Conservation (phyloP, 2,888 invertebrate genomes). For the Calliphora vomitoria region DNA sequence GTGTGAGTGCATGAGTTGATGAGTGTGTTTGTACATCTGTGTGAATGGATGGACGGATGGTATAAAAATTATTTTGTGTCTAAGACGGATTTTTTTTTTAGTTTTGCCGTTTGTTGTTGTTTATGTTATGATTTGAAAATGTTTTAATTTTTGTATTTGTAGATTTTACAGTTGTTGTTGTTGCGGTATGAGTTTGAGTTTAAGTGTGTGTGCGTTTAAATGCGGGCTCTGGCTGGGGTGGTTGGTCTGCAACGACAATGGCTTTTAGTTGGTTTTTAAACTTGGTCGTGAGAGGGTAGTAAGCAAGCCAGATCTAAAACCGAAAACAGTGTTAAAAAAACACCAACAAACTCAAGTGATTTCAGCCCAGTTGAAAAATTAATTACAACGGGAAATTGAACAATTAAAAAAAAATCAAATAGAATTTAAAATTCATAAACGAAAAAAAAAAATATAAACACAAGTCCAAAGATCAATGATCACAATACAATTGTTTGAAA, state of each 20-base stretch:
- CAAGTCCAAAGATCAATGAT: constrained; percentile 56
- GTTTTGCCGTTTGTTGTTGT: constrained; percentile 60
- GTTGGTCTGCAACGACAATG: constrained; percentile 80
- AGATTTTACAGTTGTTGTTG: constrained; percentile 55
- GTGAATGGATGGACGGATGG: constrained; percentile 62
- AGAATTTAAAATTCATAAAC: constrained; percentile 13
- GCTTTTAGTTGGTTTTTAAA: constrained; percentile 84
- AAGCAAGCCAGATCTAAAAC: constrained; percentile 55
- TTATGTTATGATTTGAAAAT: constrained; percentile 49
- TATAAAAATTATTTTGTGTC: constrained; percentile 68
- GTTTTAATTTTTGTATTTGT: constrained; percentile 54
- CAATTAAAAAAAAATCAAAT: constrained; percentile 10
- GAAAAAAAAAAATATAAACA: constrained; percentile 3
- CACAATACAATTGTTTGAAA: constrained; percentile 24
- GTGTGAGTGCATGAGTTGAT: constrained; percentile 10
- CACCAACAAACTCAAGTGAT: constrained; percentile 17
- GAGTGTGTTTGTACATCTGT: constrained; percentile 51
- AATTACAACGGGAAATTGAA: constrained; percentile 58
- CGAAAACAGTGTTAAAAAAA: constrained; percentile 13
- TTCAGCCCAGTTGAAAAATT: neutral
- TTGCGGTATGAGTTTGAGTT: constrained; percentile 58
- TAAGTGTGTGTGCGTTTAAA: constrained; percentile 70
- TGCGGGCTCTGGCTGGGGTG: constrained; percentile 76
- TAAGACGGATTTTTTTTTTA: constrained; percentile 68
- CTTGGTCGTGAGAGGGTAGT: constrained; percentile 84